Base-by-base conservation (phyloP, 2,113 vertebrate species). In the Mionectes macconnelli region DNA sequence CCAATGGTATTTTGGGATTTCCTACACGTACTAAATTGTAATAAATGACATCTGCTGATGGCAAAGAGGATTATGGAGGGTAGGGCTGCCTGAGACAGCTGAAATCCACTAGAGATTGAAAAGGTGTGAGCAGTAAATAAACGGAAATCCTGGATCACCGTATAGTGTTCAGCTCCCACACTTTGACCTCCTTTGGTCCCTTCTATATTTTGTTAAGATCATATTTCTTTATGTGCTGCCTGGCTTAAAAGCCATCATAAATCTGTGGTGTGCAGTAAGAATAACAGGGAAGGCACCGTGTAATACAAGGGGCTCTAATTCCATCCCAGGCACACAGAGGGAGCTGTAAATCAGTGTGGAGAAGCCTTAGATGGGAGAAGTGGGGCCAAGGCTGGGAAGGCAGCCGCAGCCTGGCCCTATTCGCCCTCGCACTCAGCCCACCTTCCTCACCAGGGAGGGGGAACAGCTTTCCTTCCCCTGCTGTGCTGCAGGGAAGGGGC, bases 101-200 rank as follows among this genome's bases (percentile, higher is more conserved):
- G 6, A 95, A 95, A 89, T 85, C 73, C 89, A 63, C 83, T 84
- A 45, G 85, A 90, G 94, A 92, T 47, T 84, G 93, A 77, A 90
- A 96, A 96, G 95, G 90, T 94, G 90, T 15, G 79, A 94, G 94
- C 68, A 92, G 85, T 84, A 94, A 90, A 88, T 87, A 84, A 89
- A 93, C 80, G 91, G 87, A 96, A 97, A 97, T 96, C 93, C 89
- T 45, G 80, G 93, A 93, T 94, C 93, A 94, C 91, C 2, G 1
- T 17, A 14, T 6, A 84, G 76, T 20, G 66, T 75, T 96, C 85
- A 74, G 93, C 86, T 95, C 84, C 86, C 85, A 89, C 95, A 81
- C 53, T 90, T 5, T 87, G 85, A 94, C 91, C 89, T 94, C 85
- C 59, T 62, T 74, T 39, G 66, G 89, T 93, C 53, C 78, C 49